Conservation (phyloP, 2,888 invertebrate genomes). For the Rhagium mordax region DNA sequence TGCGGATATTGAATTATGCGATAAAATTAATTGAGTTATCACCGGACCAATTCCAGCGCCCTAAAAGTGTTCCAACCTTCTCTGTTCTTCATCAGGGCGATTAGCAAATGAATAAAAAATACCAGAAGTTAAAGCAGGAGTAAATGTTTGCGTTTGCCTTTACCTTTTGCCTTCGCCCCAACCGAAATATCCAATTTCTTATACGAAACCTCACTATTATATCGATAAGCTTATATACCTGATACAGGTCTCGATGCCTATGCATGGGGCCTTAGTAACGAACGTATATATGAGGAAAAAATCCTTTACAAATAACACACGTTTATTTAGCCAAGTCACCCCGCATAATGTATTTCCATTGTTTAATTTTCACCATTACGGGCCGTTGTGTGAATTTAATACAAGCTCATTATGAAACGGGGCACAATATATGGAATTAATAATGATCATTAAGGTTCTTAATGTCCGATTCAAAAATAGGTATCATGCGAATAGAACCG, state of each 20-base stretch:
- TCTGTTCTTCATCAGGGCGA: too few relatives aligned
- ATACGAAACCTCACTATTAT: background rate
- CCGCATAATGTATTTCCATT: background rate
- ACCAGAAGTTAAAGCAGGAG: background rate
- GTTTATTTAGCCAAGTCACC: conserved; percentile 10
- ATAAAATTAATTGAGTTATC: too few relatives aligned
- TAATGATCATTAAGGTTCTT: conserved; percentile 9
- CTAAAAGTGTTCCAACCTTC: too few relatives aligned
- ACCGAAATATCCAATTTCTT: background rate
- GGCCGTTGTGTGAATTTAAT: conserved; percentile 12
- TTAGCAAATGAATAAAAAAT: too few relatives aligned
- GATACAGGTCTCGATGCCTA: background rate
- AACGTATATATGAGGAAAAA: background rate
- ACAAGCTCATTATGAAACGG: conserved; percentile 3
- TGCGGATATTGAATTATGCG: too few relatives aligned
- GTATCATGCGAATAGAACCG: conserved; percentile 33
- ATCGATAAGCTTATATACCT: background rate
- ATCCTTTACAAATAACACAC: background rate
- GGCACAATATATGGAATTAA: conserved; percentile 12
- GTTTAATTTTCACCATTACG: conserved; percentile 13
- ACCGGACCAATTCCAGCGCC: too few relatives aligned
- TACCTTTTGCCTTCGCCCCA: too few relatives aligned
- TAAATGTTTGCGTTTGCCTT: background rate
- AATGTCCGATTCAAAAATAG: conserved; percentile 31
- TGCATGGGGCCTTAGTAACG: background rate